A percentile compares a stretch with the other conserved stretches of the same genome.
Evolutionary conservation across 2,113 vertebrate species (phyloP).

Genomic region (Eudyptes chrysolophus): DNA sequence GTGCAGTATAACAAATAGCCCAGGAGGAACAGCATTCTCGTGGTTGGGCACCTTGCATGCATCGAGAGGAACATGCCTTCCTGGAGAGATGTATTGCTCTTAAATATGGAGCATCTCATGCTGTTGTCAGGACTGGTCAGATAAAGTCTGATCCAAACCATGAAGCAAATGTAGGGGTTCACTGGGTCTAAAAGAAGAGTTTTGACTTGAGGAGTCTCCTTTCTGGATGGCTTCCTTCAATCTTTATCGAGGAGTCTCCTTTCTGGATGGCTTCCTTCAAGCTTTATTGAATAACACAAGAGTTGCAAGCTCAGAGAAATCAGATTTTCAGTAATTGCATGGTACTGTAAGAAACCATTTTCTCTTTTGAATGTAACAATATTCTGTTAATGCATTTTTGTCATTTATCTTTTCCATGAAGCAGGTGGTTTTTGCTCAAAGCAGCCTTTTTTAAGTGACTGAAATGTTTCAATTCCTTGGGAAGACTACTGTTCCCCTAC

Average conservation of each 20-base stretch:
- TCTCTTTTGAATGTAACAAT: background rate
- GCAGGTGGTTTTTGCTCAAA: background rate
- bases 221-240: background rate
- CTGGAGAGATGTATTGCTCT: background rate
- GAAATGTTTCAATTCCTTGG: background rate
- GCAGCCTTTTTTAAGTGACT: background rate
- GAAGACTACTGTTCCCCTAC: background rate
- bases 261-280: background rate
- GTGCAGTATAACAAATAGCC: background rate
- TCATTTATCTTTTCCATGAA: background rate
- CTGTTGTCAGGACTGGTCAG: background rate
- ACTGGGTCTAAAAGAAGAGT: background rate
- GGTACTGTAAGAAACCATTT: background rate
- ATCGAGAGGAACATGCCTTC: background rate
- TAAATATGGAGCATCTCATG: background rate
- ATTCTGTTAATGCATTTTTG: background rate
- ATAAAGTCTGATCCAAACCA: background rate
- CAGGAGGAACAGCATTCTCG: accelerated
- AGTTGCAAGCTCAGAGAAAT: background rate
- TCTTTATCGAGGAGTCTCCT: no score
- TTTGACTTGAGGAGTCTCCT: background rate
- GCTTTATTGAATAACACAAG: background rate
- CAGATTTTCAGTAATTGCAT: background rate
- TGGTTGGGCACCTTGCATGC: background rate
- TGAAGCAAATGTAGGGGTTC: background rate